A percentile compares a stretch with the other conserved stretches of the same genome.
phyloP scores from a whole-genome alignment of 1,140 invertebrate species.

The Pentalonia nigronervosa region DNA sequence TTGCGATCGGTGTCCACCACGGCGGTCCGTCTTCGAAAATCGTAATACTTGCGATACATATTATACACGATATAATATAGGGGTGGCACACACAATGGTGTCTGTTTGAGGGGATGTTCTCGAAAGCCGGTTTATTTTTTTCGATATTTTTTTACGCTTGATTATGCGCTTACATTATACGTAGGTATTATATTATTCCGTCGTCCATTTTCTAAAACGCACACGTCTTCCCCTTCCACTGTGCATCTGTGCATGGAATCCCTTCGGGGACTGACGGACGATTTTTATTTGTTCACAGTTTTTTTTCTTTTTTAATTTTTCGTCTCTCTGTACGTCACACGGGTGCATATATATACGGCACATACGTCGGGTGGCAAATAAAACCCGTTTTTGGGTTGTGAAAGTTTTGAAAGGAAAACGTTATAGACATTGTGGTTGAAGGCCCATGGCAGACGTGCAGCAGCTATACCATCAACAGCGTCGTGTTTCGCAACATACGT shows the following conservation, averaged over 20 bases:
- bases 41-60: background rate
- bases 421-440: background rate
- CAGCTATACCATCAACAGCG: background rate
- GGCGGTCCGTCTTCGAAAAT: slow-evolving; percentile 19
- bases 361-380: background rate
- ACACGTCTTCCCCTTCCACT: background rate
- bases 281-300: background rate
- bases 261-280: background rate
- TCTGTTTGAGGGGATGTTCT: background rate
- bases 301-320: background rate
- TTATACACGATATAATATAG: background rate
- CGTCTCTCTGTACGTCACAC: background rate
- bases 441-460: background rate
- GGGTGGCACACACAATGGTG: slow-evolving; percentile 15
- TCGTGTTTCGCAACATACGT: background rate
- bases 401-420: slow-evolving; percentile 44
- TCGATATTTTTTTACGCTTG: background rate
- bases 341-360: background rate
- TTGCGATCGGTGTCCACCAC: background rate
- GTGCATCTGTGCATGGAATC: background rate
- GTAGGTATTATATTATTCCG: background rate
- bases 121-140: background rate
- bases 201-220: slow-evolving; percentile 37
- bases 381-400: slow-evolving; percentile 41
- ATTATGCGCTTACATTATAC: background rate